Percentiles rank a stretch among this genome's conserved stretches.
phyloP scores from a whole-genome alignment of 2,888 invertebrate species.

The Orthosia cruda region DNA sequence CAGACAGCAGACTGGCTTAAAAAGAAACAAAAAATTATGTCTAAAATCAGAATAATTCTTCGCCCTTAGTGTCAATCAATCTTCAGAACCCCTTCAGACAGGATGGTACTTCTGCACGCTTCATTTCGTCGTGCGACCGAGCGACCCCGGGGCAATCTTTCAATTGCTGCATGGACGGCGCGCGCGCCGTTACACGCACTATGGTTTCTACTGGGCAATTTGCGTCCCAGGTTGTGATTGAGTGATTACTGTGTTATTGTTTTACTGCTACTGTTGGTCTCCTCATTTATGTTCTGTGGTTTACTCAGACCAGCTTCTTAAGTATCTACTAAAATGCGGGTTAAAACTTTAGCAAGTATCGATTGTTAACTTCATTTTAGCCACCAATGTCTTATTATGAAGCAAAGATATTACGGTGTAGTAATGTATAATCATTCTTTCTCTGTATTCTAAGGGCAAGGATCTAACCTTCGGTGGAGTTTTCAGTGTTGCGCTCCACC shows the following conservation, averaged over 20 bases:
- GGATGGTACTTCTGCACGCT: constrained; percentile 28
- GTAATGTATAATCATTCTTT: not conserved
- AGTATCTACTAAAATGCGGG: not conserved
- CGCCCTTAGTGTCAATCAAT: not conserved
- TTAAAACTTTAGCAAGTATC: not conserved
- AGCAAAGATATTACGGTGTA: too few relatives aligned
- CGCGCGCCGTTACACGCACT: constrained; percentile 69
- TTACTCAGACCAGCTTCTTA: not conserved
- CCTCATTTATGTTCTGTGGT: constrained; percentile 3
- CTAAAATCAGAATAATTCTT: not conserved
- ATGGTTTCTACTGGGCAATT: constrained; percentile 56
- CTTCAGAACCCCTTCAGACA: not conserved
- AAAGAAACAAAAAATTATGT: too few relatives aligned
- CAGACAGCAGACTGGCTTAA: too few relatives aligned
- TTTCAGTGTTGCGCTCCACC: too few relatives aligned
- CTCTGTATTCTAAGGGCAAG: not conserved
- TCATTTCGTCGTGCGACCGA: constrained; percentile 50
- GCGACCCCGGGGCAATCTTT: constrained; percentile 70
- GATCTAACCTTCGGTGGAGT: not conserved
- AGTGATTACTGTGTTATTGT: constrained; percentile 59
- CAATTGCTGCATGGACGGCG: constrained; percentile 70
- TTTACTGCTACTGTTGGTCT: constrained; percentile 43
- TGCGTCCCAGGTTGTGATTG: constrained; percentile 62
- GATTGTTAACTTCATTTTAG: not conserved
- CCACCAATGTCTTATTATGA: not conserved